Conservation (phyloP, 2,113 vertebrate genomes). For the pig (Sus scrofa) region T2T-Sscrofa CM000817.6:141404001-141404500, state of each 20-base stretch:
- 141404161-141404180: conserved; percentile 41
- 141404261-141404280: background rate
- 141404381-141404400: background rate
- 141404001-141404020: background rate
- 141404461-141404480: background rate
- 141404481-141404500: background rate
- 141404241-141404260: conserved; percentile 64
- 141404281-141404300: background rate
- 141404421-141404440: background rate
- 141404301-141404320: background rate
- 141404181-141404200: conserved; percentile 34
- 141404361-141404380: background rate
- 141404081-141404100: conserved; percentile 30
- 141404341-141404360: conserved; percentile 24
- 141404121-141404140: conserved; percentile 54
- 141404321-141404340: background rate
- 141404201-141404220: conserved; percentile 44
- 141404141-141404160: conserved; percentile 1
- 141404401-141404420: background rate
- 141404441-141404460: background rate
- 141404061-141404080: conserved; percentile 4
- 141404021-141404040: conserved; percentile 12
- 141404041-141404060: background rate
- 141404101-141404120: background rate
- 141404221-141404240: conserved; percentile 61